Conservation (phyloP, 1,140 invertebrate genomes). For the Eriosoma lanigerum region DNA sequence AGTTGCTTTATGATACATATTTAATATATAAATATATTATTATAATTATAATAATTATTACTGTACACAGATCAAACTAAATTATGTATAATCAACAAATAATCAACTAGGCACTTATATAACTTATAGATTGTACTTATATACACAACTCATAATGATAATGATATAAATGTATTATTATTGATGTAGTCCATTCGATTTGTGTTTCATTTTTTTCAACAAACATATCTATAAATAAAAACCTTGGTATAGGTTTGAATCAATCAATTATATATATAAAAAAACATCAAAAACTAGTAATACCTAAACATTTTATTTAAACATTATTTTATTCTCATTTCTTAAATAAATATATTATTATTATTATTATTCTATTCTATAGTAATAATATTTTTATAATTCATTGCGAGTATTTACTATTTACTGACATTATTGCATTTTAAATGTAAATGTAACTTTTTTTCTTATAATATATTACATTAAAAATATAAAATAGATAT, state of each 20-base stretch:
- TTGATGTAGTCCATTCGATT: neutral
- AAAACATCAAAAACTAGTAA: no score
- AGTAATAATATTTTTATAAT: no score
- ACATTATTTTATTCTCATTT: no score
- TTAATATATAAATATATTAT: neutral
- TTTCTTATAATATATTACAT: neutral
- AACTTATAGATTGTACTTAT: neutral
- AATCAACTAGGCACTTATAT: neutral
- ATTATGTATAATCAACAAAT: neutral
- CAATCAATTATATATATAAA: no score
- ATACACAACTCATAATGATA: neutral
- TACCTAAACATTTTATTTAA: no score
- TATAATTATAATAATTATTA: neutral
- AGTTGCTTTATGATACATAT: neutral
- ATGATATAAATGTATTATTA: neutral
- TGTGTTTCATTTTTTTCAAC: neutral
- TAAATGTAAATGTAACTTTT: neutral
- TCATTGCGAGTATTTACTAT: neutral
- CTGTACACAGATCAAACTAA: neutral
- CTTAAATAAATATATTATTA: no score
- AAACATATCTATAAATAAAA: neutral
- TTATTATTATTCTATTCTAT: neutral
- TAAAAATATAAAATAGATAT: slow-evolving; percentile 9
- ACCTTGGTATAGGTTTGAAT: no score
- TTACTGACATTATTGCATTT: neutral